A percentile compares a stretch with the other conserved stretches of the same genome.
These are phyloP conservation scores for Dromius quadrimaculatus DNA, from an alignment of 2,888 invertebrate species.

Conservation along the genomic window DNA sequence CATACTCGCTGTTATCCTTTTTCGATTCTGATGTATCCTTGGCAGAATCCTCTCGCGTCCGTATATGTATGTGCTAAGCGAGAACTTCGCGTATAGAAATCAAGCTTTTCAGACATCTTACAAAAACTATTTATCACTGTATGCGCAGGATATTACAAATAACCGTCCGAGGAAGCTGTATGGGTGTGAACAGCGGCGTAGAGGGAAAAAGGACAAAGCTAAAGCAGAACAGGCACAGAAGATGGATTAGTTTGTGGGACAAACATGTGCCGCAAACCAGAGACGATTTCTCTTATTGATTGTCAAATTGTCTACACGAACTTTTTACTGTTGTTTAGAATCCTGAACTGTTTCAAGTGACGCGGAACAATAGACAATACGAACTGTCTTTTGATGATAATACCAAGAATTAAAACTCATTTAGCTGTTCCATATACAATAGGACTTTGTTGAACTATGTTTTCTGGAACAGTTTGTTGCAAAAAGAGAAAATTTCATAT, in stretches of 20 bases:
- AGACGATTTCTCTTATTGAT: not conserved
- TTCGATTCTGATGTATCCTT: not conserved
- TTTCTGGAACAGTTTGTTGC: too few species aligned
- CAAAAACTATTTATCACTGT: constrained; percentile 23
- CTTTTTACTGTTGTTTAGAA: too few species aligned
- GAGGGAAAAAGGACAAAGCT: not conserved
- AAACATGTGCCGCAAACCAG: not conserved
- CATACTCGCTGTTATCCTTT: too few species aligned
- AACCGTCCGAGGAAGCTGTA: too few species aligned
- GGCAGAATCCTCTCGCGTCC: not conserved
- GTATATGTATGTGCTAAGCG: not conserved
- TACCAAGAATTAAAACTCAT: too few species aligned
- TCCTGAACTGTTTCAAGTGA: too few species aligned
- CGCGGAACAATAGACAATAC: too few species aligned
- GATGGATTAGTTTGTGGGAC: constrained; percentile 8
- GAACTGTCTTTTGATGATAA: too few species aligned
- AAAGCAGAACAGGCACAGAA: not conserved
- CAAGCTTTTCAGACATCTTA: not conserved
- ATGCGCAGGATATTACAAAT: constrained; percentile 11
- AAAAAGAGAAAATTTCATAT: too few species aligned
- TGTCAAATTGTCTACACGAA: too few species aligned
- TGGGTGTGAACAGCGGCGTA: not conserved
- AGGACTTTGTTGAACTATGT: too few species aligned
- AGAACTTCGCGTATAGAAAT: not conserved
- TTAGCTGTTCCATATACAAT: too few species aligned